Percentiles rank a stretch among this genome's conserved stretches.
Evolutionary conservation across 2,888 invertebrate genomes (phyloP).

Genomic region (Eutolmus rufibarbis): DNA sequence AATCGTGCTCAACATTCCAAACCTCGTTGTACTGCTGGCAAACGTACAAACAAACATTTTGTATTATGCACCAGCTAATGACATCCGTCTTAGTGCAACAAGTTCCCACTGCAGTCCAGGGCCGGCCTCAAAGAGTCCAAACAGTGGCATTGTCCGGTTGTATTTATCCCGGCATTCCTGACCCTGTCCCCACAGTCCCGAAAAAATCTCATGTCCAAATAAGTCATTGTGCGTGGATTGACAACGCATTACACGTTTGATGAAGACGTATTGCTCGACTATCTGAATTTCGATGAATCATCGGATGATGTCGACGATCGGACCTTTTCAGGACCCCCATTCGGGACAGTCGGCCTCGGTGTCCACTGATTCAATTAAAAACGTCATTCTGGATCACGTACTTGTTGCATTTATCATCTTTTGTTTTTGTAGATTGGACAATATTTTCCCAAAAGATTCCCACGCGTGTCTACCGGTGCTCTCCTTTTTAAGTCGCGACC

Average conservation of each 20-base stretch:
- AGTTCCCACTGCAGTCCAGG: not conserved
- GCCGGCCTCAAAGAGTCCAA: not conserved
- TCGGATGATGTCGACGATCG: not conserved
- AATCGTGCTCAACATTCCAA: constrained; percentile 13
- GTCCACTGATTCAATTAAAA: not conserved
- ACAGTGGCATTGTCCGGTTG: constrained; percentile 12
- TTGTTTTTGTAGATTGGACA: constrained; percentile 14
- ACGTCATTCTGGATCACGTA: not conserved
- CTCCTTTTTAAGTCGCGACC: not conserved
- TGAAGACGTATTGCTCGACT: not conserved
- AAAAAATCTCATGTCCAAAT: constrained; percentile 23
- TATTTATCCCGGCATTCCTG: not conserved
- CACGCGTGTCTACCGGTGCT: not conserved
- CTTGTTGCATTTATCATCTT: not conserved
- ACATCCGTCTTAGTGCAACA: constrained; percentile 26
- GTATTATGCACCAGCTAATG: constrained; percentile 8
- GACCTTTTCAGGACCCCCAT: not conserved
- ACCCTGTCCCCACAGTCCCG: not conserved
- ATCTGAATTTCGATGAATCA: not conserved
- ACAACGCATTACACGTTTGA: constrained; percentile 10
- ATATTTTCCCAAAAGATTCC: not conserved
- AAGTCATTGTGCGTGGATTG: constrained; percentile 1
- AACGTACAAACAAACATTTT: constrained; percentile 25
- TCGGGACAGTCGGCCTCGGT: not conserved
- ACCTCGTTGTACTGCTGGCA: not conserved